Conservation (phyloP, 2,888 invertebrate species). For the Ochropleura leucogaster region DNA sequence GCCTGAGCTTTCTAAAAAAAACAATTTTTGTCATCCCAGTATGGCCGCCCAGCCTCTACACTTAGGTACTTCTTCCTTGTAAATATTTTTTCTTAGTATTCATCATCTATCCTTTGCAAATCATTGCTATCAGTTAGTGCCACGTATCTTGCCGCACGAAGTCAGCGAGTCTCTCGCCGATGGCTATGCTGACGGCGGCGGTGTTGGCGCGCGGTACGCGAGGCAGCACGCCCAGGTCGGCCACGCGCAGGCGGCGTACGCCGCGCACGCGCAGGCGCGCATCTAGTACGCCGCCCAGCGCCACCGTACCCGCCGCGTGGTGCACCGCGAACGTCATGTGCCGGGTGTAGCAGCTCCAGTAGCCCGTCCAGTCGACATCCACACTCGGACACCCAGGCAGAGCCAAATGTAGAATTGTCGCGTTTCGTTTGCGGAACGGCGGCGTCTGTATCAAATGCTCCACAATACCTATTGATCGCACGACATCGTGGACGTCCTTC, state of each 20-base stretch:
- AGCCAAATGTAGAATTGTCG: conserved; percentile 66
- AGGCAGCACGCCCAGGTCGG: conserved; percentile 76
- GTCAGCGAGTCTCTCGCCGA: conserved; percentile 77
- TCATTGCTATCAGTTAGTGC: background rate
- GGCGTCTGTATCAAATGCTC: conserved; percentile 71
- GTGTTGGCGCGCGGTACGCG: conserved; percentile 75
- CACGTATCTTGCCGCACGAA: conserved; percentile 66
- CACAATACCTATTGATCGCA: conserved; percentile 72
- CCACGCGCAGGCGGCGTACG: conserved; percentile 73
- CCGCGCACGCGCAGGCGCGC: conserved; percentile 74
- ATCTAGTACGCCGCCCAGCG: conserved; percentile 77
- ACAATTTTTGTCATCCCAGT: background rate
- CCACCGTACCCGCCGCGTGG: conserved; percentile 78
- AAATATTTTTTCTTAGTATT: background rate
- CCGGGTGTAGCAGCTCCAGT: conserved; percentile 80
- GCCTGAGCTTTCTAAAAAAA: background rate
- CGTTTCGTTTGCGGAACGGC: conserved; percentile 65
- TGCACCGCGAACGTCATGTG: conserved; percentile 77
- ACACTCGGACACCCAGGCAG: conserved; percentile 72
- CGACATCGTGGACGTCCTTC: conserved; percentile 73
- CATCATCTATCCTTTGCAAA: background rate
- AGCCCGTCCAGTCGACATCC: conserved; percentile 51
- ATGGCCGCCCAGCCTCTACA: background rate
- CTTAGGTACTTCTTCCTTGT: background rate
- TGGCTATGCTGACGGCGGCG: conserved; percentile 76